Percentiles rank a stretch among this genome's conserved stretches.
phyloP scores from a whole-genome alignment of 2,113 vertebrate species.

The Hemichromis elongatus region DNA sequence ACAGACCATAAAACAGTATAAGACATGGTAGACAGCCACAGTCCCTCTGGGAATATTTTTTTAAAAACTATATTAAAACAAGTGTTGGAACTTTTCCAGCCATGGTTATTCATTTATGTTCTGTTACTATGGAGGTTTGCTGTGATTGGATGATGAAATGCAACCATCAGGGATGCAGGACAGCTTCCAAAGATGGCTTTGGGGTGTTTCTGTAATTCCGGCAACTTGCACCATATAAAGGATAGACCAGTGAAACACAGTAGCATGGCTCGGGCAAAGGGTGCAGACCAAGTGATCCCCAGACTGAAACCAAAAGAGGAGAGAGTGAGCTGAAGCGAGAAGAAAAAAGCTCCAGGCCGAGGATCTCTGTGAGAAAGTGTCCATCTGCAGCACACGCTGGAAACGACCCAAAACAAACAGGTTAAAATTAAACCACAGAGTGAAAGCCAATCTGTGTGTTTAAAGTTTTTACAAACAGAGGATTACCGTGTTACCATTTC shows the following conservation, averaged over 20 bases:
- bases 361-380: slow-evolving; percentile 70
- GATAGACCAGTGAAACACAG: not conserved
- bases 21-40: not conserved
- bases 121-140: not conserved
- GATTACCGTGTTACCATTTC: slow-evolving; percentile 60
- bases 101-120: not conserved
- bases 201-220: not conserved
- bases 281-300: not conserved
- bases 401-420: slow-evolving; percentile 72
- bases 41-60: slow-evolving; percentile 3
- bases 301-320: slow-evolving; percentile 11
- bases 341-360: slow-evolving; percentile 37
- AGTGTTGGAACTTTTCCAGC: not conserved
- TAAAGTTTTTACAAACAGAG: slow-evolving; percentile 63
- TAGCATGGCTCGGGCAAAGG: not conserved
- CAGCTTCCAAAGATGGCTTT: not conserved
- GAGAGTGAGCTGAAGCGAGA: not conserved
- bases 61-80: slow-evolving; percentile 11
- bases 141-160: not conserved
- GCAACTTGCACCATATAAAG: not conserved
- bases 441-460: slow-evolving; percentile 56
- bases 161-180: not conserved
- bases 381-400: slow-evolving; percentile 67
- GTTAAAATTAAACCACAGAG: slow-evolving; percentile 74
- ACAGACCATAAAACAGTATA: not conserved